Evolutionary conservation across 2,888 invertebrate genomes (phyloP).

Genomic region (Meandrusa payeni): DNA sequence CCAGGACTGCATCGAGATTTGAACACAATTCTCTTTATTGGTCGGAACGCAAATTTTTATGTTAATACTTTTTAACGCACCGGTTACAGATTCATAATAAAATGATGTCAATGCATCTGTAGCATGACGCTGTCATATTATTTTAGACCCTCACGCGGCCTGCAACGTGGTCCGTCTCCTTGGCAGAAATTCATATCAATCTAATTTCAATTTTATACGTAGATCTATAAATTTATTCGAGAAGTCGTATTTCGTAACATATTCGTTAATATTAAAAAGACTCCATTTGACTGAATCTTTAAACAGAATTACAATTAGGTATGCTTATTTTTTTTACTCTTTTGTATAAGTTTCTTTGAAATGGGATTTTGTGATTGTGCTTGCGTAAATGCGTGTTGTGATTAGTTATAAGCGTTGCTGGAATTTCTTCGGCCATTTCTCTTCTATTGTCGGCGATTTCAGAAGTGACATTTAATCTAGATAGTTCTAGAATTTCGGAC

Average conservation of each 20-base stretch:
- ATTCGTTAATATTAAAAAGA: constrained; percentile 40
- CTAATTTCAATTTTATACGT: constrained; percentile 59
- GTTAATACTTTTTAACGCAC: constrained; percentile 45
- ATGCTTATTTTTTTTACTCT: constrained; percentile 1
- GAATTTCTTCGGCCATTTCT: no score
- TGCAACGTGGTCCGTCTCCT: constrained; percentile 47
- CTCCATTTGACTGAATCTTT: constrained; percentile 23
- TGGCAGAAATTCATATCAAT: constrained; percentile 52
- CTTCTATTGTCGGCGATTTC: no score
- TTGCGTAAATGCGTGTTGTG: no score
- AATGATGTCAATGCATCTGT: constrained; percentile 55
- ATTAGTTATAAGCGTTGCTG: no score
- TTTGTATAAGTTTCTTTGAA: neutral
- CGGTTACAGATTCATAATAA: constrained; percentile 66
- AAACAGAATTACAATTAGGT: constrained; percentile 17
- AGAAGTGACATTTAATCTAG: no score
- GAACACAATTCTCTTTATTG: constrained; percentile 41
- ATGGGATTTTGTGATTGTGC: no score
- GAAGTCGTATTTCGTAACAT: constrained; percentile 41
- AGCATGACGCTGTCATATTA: constrained; percentile 46
- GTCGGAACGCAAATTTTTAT: constrained; percentile 49
- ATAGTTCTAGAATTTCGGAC: no score
- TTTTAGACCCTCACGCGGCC: constrained; percentile 53
- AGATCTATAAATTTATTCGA: constrained; percentile 45
- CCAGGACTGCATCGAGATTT: constrained; percentile 31